phyloP scores from a whole-genome alignment of 2,888 invertebrate genomes.

The Ptilodon capucinus region DNA sequence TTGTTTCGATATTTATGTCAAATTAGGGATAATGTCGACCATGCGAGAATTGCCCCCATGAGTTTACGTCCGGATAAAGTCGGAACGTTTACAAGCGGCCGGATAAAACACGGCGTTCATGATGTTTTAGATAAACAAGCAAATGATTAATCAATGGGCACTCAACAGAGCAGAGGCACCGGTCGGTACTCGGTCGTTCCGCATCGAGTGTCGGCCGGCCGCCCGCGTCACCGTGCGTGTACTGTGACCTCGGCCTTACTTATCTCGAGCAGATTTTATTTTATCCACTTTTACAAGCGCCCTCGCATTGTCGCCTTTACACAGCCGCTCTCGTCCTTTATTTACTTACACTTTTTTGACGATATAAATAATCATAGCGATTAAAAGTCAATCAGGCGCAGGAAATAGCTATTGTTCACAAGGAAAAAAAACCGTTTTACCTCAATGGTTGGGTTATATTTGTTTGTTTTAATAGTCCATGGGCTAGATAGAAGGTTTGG shows the following conservation, averaged over 20 bases:
- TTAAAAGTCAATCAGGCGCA: not conserved
- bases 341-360: not conserved
- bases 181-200: not conserved
- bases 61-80: not conserved
- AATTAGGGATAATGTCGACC: no score
- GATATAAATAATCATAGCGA: not conserved
- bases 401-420: not conserved
- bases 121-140: not conserved
- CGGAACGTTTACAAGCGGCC: not conserved
- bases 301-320: constrained; percentile 28
- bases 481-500: no score
- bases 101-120: not conserved
- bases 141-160: constrained; percentile 33
- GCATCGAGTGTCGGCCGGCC: constrained; percentile 2
- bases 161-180: constrained; percentile 15
- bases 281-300: constrained; percentile 43
- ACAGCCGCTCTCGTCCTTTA: not conserved
- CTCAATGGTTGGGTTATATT: no score
- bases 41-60: no score
- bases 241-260: constrained; percentile 62
- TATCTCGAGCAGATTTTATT: constrained; percentile 54
- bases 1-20: no score
- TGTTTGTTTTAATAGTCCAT: no score
- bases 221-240: constrained; percentile 32
- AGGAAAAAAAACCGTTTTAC: no score